phyloP scores from a whole-genome alignment of 1,140 invertebrate genomes.

The Drosophila novamexicana region DNA sequence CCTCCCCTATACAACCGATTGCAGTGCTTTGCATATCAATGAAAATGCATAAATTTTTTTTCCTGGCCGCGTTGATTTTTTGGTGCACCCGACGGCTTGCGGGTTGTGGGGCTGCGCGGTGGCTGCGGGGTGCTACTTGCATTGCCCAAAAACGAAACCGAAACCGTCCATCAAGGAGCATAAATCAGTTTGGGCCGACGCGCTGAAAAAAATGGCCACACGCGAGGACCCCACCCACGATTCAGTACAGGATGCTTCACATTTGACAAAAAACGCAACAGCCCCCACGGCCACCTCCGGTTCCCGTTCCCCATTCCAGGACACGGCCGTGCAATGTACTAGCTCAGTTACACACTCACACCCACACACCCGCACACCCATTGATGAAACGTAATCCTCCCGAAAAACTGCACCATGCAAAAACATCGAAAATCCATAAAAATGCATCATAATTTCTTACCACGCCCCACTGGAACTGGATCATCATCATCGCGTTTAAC shows the following conservation, averaged over 20 bases:
- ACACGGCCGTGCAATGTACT: background rate
- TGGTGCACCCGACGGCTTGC: slow-evolving; percentile 45
- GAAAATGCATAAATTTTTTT: slow-evolving; percentile 84
- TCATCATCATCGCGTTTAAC: slow-evolving; percentile 46
- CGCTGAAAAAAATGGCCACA: slow-evolving; percentile 34
- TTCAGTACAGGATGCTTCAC: slow-evolving; percentile 62
- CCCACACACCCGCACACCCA: slow-evolving; percentile 27
- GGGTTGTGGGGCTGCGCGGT: background rate
- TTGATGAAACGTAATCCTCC: slow-evolving; percentile 65
- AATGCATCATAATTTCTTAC: slow-evolving; percentile 83
- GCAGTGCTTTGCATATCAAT: slow-evolving; percentile 82
- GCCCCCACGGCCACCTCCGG: background rate
- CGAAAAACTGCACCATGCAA: slow-evolving; percentile 68
- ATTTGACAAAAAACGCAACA: slow-evolving; percentile 59
- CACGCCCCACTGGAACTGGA: slow-evolving; percentile 59
- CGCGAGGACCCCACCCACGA: slow-evolving; percentile 27
- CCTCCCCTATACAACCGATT: slow-evolving; percentile 7
- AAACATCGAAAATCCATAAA: slow-evolving; percentile 84
- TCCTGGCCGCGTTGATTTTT: slow-evolving; percentile 47
- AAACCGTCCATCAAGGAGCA: slow-evolving; percentile 77
- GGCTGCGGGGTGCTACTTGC: background rate
- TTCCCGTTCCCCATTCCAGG: background rate
- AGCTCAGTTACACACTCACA: background rate
- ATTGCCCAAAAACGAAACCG: slow-evolving; percentile 9
- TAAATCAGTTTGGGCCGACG: slow-evolving; percentile 72